phyloP scores from a whole-genome alignment of 2,797 vertebrate genomes.

The Chelmon rostratus region DNA sequence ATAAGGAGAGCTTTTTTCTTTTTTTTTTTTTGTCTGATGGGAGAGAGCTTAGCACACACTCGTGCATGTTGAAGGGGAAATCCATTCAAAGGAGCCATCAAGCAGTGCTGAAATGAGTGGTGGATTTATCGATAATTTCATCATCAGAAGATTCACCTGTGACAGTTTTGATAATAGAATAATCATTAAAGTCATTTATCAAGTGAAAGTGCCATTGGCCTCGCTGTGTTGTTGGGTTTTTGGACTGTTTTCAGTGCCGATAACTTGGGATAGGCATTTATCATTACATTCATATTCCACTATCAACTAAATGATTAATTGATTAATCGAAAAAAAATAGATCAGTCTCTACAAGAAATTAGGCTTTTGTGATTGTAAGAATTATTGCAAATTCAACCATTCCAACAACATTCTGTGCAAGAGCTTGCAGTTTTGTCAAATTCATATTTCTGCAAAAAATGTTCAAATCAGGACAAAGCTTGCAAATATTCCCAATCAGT shows the following conservation, averaged over 20 bases:
- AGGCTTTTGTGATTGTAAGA: not conserved
- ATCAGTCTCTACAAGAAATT: not conserved
- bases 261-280: not conserved
- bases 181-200: slow-evolving; percentile 15
- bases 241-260: not conserved
- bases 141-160: slow-evolving; percentile 16
- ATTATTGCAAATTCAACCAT: not conserved
- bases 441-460: not conserved
- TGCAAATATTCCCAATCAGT: not conserved
- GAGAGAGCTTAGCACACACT: slow-evolving; percentile 8
- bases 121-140: slow-evolving; percentile 33
- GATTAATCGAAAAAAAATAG: not conserved
- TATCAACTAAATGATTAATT: not conserved
- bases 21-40: slow-evolving; percentile 17
- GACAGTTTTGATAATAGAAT: slow-evolving; percentile 29
- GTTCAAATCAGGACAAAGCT: not conserved
- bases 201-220: slow-evolving; percentile 6
- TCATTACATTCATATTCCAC: not conserved
- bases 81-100: slow-evolving; percentile 16
- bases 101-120: not conserved
- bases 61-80: slow-evolving; percentile 21
- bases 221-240: not conserved
- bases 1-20: slow-evolving; percentile 12
- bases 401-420: not conserved
- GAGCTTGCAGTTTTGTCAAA: not conserved